A percentile compares a stretch with the other conserved stretches of the same genome.
Evolutionary conservation across 2,113 vertebrate genomes (phyloP).

Genomic region (Gulo gulo): DNA sequence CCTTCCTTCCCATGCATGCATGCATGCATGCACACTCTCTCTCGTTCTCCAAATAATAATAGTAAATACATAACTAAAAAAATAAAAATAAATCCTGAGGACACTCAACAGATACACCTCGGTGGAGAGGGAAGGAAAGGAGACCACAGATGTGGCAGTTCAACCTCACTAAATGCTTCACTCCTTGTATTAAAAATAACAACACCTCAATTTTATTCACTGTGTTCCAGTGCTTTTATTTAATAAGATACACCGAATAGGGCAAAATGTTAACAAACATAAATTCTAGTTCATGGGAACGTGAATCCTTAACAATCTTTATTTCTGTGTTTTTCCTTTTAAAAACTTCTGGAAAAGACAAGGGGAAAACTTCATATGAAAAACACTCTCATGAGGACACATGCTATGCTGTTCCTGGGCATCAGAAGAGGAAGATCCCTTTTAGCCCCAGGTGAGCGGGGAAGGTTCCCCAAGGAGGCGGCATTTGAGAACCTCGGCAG

Average conservation of each 20-base stretch:
- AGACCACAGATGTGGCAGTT: not conserved
- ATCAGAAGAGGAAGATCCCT: not conserved
- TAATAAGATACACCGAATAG: not conserved
- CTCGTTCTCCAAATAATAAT: not conserved
- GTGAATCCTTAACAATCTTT: not conserved
- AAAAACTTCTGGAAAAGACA: not conserved
- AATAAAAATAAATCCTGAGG: not conserved
- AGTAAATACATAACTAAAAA: not conserved
- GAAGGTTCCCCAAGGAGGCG: not conserved
- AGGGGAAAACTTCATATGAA: not conserved
- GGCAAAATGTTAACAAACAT: not conserved
- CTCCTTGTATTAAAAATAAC: not conserved
- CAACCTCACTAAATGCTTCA: not conserved
- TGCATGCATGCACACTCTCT: accelerated
- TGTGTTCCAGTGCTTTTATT: not conserved
- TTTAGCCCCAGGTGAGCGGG: not conserved
- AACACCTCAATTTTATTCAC: not conserved
- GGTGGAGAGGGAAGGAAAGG: not conserved
- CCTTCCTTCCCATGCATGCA: not conserved
- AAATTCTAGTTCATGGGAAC: not conserved
- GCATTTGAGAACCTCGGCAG: not conserved
- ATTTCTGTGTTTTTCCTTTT: not conserved
- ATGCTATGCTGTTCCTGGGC: not conserved
- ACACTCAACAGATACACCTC: not conserved
- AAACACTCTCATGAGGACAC: not conserved